These are phyloP conservation scores for Calidris pugnax DNA, from an alignment of 2,113 vertebrate species.

Conservation along the genomic window DNA sequence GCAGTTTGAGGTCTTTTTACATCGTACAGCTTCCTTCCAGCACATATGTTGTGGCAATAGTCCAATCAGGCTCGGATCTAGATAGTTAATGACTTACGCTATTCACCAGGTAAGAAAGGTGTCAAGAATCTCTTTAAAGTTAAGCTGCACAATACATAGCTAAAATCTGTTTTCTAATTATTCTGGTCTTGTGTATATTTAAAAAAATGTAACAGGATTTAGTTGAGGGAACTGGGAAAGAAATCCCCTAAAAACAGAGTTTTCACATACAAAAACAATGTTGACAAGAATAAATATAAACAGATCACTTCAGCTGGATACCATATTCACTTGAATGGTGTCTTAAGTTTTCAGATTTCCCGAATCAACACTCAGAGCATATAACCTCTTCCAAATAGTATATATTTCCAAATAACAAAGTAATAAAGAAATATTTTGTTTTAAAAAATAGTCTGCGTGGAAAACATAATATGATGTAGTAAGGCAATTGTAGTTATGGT, in stretches of 20 bases:
- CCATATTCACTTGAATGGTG: background rate
- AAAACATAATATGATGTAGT: background rate
- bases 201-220: background rate
- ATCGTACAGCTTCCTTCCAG: background rate
- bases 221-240: background rate
- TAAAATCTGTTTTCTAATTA: background rate
- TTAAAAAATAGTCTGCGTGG: background rate
- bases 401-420: background rate
- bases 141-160: background rate
- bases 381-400: background rate
- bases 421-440: background rate
- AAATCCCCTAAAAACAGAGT: background rate
- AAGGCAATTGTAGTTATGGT: conserved; percentile 10
- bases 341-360: background rate
- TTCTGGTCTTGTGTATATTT: background rate
- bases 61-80: background rate
- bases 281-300: background rate
- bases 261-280: background rate
- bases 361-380: background rate
- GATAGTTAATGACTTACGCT: background rate
- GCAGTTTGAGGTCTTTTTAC: background rate
- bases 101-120: background rate
- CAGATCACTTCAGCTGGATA: background rate
- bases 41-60: background rate
- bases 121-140: background rate